Conservation (phyloP, 2,888 invertebrate genomes). For the Smittia aterrima region DNA sequence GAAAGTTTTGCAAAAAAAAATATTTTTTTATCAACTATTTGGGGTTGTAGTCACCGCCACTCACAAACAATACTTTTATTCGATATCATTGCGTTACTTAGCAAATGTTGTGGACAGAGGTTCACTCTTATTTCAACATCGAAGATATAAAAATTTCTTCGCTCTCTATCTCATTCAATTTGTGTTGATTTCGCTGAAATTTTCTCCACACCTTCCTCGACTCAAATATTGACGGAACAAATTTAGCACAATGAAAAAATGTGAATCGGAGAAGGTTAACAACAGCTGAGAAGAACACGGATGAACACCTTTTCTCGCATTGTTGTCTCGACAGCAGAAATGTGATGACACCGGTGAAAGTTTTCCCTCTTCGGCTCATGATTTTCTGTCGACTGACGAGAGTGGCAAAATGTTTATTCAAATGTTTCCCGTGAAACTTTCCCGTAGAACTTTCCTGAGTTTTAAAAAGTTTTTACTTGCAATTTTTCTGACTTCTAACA, state of each 20-base stretch:
- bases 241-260: neutral
- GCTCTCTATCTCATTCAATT: neutral
- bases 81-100: too few relatives aligned
- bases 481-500: too few relatives aligned
- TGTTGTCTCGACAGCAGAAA: neutral
- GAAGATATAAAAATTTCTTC: neutral
- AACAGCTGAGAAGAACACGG: neutral
- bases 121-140: too few relatives aligned
- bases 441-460: too few relatives aligned
- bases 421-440: neutral
- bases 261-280: conserved; percentile 9
- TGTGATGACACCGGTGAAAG: conserved; percentile 7
- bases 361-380: neutral
- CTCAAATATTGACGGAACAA: conserved; percentile 1
- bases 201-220: neutral
- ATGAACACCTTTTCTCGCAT: neutral
- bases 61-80: too few relatives aligned
- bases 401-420: neutral
- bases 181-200: conserved; percentile 16
- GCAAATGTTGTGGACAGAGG: too few relatives aligned
- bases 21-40: too few relatives aligned
- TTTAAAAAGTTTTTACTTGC: too few relatives aligned
- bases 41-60: too few relatives aligned
- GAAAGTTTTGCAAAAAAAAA: neutral
- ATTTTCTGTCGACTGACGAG: neutral